A percentile compares a stretch with the other conserved stretches of the same genome.
These are phyloP conservation scores for Anarsia innoxiella DNA, from an alignment of 2,888 invertebrate species.

Conservation along the genomic window DNA sequence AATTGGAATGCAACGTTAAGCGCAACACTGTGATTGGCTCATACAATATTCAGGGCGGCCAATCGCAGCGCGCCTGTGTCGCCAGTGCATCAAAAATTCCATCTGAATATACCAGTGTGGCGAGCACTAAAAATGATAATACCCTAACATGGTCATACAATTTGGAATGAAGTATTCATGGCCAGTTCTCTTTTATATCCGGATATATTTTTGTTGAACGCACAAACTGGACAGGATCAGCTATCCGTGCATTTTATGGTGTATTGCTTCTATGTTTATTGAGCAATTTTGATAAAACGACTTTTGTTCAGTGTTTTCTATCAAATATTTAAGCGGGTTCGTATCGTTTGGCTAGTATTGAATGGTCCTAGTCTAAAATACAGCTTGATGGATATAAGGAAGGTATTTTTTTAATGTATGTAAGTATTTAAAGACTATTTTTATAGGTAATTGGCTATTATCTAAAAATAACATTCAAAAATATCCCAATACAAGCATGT, in stretches of 20 bases:
- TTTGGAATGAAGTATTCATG: conserved; percentile 74
- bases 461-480: too few species aligned
- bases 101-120: conserved; percentile 74
- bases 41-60: conserved; percentile 73
- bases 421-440: too few species aligned
- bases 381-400: too few species aligned
- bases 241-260: conserved; percentile 56
- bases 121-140: conserved; percentile 76
- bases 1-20: conserved; percentile 73
- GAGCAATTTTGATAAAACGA: conserved; percentile 28
- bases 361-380: too few species aligned
- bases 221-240: conserved; percentile 48
- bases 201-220: conserved; percentile 65
- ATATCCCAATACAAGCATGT: too few species aligned
- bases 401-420: too few species aligned
- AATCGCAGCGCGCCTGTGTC: conserved; percentile 70
- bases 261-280: conserved; percentile 32
- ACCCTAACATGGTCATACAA: conserved; percentile 72
- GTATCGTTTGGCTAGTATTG: too few species aligned
- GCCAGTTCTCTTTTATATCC: conserved; percentile 60
- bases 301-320: too few species aligned
- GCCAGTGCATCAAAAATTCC: conserved; percentile 77
- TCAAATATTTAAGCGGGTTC: too few species aligned
- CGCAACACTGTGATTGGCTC: conserved; percentile 71
- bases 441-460: too few species aligned